Percentiles rank a stretch among this genome's conserved stretches.
phyloP scores from a whole-genome alignment of 92 coral and sea anemone species.

The Epizoanthus scotinus region DNA sequence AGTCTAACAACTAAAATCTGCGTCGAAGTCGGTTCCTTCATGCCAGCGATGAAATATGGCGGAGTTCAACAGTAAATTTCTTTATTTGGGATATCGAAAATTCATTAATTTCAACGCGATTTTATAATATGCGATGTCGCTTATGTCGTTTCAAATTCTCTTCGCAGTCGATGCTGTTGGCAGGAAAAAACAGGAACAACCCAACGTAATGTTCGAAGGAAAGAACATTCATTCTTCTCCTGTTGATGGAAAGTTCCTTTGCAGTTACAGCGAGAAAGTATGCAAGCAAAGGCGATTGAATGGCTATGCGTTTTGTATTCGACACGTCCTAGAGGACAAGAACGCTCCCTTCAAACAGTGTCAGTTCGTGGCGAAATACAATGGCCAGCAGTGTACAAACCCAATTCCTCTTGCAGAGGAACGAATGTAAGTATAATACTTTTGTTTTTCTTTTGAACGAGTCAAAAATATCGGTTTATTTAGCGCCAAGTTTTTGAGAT shows the following conservation, averaged over 20 bases:
- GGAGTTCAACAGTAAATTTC: conserved; percentile 80
- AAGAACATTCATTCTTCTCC: conserved; percentile 99
- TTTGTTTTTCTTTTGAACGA: conserved; percentile 30
- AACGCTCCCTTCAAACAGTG: conserved; percentile 99
- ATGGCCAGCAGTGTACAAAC: conserved; percentile 99
- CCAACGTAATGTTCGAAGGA: conserved; percentile 92
- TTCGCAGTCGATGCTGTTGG: conserved; percentile 83
- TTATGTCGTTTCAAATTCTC: conserved; percentile 72
- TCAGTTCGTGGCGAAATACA: conserved; percentile 99
- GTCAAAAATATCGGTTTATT: neutral
- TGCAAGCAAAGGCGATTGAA: conserved; percentile 99
- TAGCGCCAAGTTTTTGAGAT: neutral
- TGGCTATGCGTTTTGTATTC: conserved; percentile 99
- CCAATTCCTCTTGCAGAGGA: conserved; percentile 97
- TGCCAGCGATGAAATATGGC: conserved; percentile 62
- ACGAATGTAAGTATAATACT: conserved; percentile 85
- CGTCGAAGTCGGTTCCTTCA: conserved; percentile 52
- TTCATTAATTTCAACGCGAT: conserved; percentile 62
- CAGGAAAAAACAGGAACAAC: conserved; percentile 80
- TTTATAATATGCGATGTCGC: conserved; percentile 74
- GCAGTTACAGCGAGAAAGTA: conserved; percentile 99
- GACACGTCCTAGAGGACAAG: conserved; percentile 99
- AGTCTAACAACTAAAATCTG: conserved; percentile 42
- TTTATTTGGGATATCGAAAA: conserved; percentile 64
- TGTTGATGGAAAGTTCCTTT: conserved; percentile 94